A percentile compares a stretch with the other conserved stretches of the same genome.
These are phyloP conservation scores for Gadopsis marmoratus DNA, from an alignment of 2,797 vertebrate species.

Conservation along the genomic window DNA sequence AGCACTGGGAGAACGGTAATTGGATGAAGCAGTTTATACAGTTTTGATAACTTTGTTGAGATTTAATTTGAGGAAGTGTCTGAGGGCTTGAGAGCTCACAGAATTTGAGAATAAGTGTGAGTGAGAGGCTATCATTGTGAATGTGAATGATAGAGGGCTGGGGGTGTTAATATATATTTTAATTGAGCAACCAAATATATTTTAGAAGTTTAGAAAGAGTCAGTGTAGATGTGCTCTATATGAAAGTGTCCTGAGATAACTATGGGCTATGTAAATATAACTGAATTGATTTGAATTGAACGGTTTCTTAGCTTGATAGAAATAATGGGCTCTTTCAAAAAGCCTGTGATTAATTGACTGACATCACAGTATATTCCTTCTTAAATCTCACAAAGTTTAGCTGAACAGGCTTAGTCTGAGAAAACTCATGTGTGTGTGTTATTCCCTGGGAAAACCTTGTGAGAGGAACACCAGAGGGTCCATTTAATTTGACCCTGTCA, in stretches of 20 bases:
- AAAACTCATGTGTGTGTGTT: neutral
- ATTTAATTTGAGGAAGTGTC: neutral
- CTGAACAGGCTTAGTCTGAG: neutral
- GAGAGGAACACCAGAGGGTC: neutral
- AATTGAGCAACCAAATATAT: neutral
- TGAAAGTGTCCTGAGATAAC: too few relatives aligned
- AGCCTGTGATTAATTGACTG: too few relatives aligned
- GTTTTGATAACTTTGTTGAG: neutral
- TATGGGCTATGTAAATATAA: too few relatives aligned
- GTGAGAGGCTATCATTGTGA: neutral
- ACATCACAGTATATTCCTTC: neutral
- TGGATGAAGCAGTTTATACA: neutral
- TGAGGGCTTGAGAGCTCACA: neutral
- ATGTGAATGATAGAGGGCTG: neutral
- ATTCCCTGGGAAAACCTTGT: neutral
- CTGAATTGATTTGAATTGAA: too few relatives aligned
- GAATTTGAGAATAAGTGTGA: neutral
- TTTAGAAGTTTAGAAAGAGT: too few relatives aligned
- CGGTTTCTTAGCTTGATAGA: too few relatives aligned
- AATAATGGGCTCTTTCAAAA: too few relatives aligned
- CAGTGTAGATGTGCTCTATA: too few relatives aligned
- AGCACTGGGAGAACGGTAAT: neutral
- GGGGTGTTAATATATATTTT: neutral
- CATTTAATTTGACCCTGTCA: neutral
- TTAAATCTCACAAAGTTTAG: constrained; percentile 3